Evolutionary conservation across 2,888 invertebrate genomes (phyloP).

Genomic region (Agelastica alni): DNA sequence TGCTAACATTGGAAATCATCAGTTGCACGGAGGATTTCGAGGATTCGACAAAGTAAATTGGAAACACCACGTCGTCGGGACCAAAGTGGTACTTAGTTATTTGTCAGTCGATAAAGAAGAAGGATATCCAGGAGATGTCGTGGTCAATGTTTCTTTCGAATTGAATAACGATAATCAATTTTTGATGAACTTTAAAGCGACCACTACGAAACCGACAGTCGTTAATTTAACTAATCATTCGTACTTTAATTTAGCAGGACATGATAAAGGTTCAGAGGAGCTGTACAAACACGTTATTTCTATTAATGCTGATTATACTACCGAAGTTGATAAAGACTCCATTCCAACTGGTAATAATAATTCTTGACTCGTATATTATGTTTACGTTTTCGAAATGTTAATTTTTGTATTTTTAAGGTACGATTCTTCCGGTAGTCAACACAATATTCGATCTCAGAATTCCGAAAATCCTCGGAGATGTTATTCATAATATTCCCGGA

Average conservation of each 20-base stretch:
- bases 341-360: constrained; percentile 70
- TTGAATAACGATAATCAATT: constrained; percentile 76
- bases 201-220: constrained; percentile 77
- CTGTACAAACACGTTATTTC: constrained; percentile 71
- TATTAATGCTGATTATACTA: constrained; percentile 78
- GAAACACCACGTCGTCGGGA: constrained; percentile 65
- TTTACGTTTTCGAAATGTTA: too few species aligned
- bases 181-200: constrained; percentile 74
- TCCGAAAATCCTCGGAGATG: constrained; percentile 66
- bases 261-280: constrained; percentile 69
- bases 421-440: constrained; percentile 70
- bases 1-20: constrained; percentile 70
- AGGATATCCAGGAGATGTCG: constrained; percentile 85
- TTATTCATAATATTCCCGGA: constrained; percentile 68
- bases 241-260: constrained; percentile 93
- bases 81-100: constrained; percentile 73
- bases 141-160: constrained; percentile 71
- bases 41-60: constrained; percentile 83
- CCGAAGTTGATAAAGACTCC: constrained; percentile 70
- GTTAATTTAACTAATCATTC: constrained; percentile 87
- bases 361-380: too few species aligned
- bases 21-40: constrained; percentile 81
- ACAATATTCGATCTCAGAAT: constrained; percentile 76
- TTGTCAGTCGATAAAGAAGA: constrained; percentile 80
- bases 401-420: constrained; percentile 58